Evolutionary conservation across 2,888 invertebrate genomes (phyloP).

Genomic region (Rhynchonema sp.): DNA sequence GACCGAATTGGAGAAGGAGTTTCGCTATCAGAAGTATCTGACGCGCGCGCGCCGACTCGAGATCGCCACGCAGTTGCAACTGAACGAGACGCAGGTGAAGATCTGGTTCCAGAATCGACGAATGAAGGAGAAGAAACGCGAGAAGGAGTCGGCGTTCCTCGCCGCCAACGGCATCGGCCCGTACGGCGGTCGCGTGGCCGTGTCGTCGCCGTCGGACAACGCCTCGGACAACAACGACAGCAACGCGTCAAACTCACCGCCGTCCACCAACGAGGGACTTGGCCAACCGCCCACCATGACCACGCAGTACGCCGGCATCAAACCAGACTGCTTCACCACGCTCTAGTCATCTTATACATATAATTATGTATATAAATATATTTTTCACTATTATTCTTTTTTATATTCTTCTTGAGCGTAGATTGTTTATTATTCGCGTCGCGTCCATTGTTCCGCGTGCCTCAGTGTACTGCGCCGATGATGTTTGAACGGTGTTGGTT

Average conservation of each 20-base stretch:
- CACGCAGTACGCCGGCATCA: not conserved
- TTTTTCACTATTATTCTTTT: too few species aligned
- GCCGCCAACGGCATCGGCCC: not conserved
- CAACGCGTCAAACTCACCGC: not conserved
- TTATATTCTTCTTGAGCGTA: too few species aligned
- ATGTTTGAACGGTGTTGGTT: too few species aligned
- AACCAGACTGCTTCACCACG: not conserved
- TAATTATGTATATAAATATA: too few species aligned
- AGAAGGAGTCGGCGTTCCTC: slow-evolving; percentile 48
- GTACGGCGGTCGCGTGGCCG: not conserved
- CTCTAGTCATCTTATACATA: too few species aligned
- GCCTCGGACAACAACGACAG: not conserved
- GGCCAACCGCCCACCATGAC: too few species aligned
- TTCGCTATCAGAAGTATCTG: slow-evolving; percentile 96
- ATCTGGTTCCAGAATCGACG: slow-evolving; percentile 97
- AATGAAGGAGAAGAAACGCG: slow-evolving; percentile 93
- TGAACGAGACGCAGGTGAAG: slow-evolving; percentile 92
- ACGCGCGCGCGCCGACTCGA: slow-evolving; percentile 89
- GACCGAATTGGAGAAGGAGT: slow-evolving; percentile 95
- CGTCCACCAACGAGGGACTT: not conserved
- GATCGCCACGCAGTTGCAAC: slow-evolving; percentile 80
- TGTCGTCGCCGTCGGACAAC: not conserved
- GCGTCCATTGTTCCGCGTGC: too few species aligned
- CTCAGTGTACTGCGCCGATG: too few species aligned
- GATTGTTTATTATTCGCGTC: too few species aligned